Conservation (phyloP, 2,888 invertebrate species). For the Drosophila paranaensis region DNA sequence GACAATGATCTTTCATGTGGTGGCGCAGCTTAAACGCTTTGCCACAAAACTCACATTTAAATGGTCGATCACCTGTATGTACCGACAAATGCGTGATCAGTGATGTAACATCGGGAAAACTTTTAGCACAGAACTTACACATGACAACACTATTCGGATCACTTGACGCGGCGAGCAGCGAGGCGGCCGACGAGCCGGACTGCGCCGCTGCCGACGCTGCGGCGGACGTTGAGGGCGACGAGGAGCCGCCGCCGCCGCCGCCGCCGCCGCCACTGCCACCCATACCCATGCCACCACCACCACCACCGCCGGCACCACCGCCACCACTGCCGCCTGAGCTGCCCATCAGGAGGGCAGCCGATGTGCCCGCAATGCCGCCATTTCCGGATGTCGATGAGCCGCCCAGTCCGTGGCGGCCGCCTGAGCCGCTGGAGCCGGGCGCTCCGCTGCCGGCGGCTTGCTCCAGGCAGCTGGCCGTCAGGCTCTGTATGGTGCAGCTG, state of each 20-base stretch:
- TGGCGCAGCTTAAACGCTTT: conserved; percentile 96
- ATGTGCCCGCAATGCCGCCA: conserved; percentile 60
- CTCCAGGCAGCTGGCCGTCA: conserved; percentile 76
- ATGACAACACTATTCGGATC: conserved; percentile 92
- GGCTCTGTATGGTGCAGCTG: conserved; percentile 67
- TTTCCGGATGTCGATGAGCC: conserved; percentile 84
- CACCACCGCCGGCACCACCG: conserved; percentile 81
- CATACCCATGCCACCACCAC: conserved; percentile 31
- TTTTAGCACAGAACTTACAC: conserved; percentile 97
- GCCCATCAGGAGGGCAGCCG: conserved; percentile 68
- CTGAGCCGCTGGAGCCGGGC: conserved; percentile 55
- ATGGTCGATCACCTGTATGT: conserved; percentile 95
- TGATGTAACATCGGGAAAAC: conserved; percentile 95
- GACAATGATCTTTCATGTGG: conserved; percentile 97
- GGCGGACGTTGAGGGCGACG: conserved; percentile 77
- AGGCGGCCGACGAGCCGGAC: conserved; percentile 80
- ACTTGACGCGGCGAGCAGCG: conserved; percentile 81
- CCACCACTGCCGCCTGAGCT: conserved; percentile 78
- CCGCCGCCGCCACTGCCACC: conserved; percentile 52
- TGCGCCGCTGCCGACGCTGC: conserved; percentile 79
- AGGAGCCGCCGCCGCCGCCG: conserved; percentile 70
- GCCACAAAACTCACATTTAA: conserved; percentile 97
- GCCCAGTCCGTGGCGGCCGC: conserved; percentile 56
- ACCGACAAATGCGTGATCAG: conserved; percentile 94
- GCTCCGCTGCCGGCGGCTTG: conserved; percentile 58